Evolutionary conservation across 2,888 invertebrate species (phyloP), one percentile per base, ranked within the genome.

Genomic region (Argyra leucocephala): DNA sequence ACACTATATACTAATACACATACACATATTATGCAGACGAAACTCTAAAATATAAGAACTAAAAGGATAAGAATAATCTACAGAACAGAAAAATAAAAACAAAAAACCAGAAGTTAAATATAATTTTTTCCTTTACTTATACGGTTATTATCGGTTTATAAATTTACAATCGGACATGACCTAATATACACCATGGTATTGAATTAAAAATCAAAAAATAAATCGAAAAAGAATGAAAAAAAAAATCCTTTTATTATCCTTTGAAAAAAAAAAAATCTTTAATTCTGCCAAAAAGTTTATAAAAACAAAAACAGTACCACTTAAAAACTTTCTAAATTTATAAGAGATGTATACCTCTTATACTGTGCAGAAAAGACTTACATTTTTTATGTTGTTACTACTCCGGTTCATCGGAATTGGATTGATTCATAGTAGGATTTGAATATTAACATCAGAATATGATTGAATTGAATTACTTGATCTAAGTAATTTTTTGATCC

Each of bases 121-220:
- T 18, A 48, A 4, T 48, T 18, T 18, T 48, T 48, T n/a, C 15
- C 18, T 31, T 31, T 31, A 26, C 7, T 10, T 31, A 31, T 31
- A 31, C 31, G 12, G 9, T n/a, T 31, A 31, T 31, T 10, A 31
- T 31, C 31, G 15, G n/a, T 48, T 48, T 48, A 48, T 48, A 48
- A 48, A 48, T 48, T 48, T 48, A 48, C 48, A 48, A 48, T 48
- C 48, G 15, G 48, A 48, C 48, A 48, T 48, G 48, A 48, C 48
- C 48, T 48, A 1, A 48, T 48, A 48, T n/a, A 48, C 48, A 48
- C 48, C 15, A 48, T 48, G 48, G 48, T 48, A 48, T 48, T 48
- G 48, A 48, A 48, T 48, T 48, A 48, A 48, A 48, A 48, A 18
- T 48, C 48, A 48, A 48, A 48, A 48, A 5, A 48, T 18, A 48